Base-by-base conservation (phyloP, 2,888 invertebrate genomes). In the Drosophila atroscutellata region DNA sequence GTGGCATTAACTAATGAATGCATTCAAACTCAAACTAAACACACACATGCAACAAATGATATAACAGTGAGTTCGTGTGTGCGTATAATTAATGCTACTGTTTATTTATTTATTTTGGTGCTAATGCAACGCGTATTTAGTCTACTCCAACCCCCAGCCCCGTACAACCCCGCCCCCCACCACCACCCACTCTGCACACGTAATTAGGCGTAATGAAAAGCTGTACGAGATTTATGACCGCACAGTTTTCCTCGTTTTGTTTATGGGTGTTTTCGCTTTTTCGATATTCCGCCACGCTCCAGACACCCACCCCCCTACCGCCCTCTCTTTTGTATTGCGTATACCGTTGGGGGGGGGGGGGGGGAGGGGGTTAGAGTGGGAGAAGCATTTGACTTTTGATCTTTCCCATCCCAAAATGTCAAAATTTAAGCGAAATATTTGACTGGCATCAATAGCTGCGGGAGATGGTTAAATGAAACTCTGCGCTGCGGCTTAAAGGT, bases 201-300 rank as follows among this genome's bases (percentile, higher is more conserved):
- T 75, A 81, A 81, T 81, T 81, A 80, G 80, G 58, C 77, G 47
- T 82, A 82, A 81, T 81, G 77, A 82, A 81, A 72, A 80, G 77
- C 77, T 60, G 68, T 68, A 82, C 62, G 70, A 72, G 80, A 81
- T 81, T 81, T 82, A 81, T 81, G 72, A 56, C 66, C 64, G n/a
- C 63, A 42, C 50, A 34, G 56, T 68, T 66, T 72, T 59, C 60
- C 62, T 66, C 50, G 47, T 42, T 68, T 77, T 77, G 74, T 73
- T 77, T 70, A 73, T 70, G 49, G 24, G 30, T 55, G 37, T 70
- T 50, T 69, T 73, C 45, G 26, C n/a, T 39, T 28, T 39, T 58
- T 11, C 8, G 42, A 42, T 42, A 20, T 42, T 42, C 20, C 39
- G 9, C 9, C n/a, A 39, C 2, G 39, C 39, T n/a, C 39, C 9